Base-by-base conservation (phyloP, 2,113 vertebrate species). In the Tichodroma muraria region DNA sequence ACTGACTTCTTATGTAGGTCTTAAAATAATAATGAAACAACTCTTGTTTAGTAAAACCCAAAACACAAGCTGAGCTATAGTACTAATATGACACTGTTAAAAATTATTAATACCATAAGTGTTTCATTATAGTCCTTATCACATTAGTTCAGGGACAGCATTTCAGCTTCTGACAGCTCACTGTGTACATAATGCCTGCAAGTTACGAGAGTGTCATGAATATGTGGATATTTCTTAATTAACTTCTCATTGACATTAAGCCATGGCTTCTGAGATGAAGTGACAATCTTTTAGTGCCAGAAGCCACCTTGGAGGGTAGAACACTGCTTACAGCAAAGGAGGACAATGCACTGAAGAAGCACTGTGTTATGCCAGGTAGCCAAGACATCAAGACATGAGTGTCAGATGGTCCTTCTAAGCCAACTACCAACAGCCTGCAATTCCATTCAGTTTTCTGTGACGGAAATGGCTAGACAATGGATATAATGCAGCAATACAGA, bases 161-260 rank as follows among this genome's bases (percentile, higher is more conserved):
- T 81, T 90, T 60, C 69, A 95, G 37, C 70, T 89, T 84, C 83
- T 66, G 47, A 25, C 72, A 96, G 64, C 60, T 93, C 71, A 37
- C 42, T 80, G 80, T 95, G 49, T 72, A 37, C 37, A 64, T 68
- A 80, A 87, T 87, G 69, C 66, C 57, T 88, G 76, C 21, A 95
- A 91, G 35, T 95, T 88, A 71, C 33, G 38, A 65, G 31, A 73
- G 28, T 52, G 87, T 93, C 73, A 90, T 91, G 85, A 94, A 96
- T 95, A 96, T 88, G 83, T 90, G 94, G 85, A 89, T 71, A 15
- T 84, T 97, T 93, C 64, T 95, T 80, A 95, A 94, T 86, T 7
- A 50, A 85, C 42, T 91, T 93, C 25, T 85, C 47, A 54, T 49
- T 93, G 89, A 96, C 40, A 53, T 75, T 95, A 75, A 91, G 30